Percentiles rank a stretch among this genome's conserved stretches.
Evolutionary conservation across 2,113 vertebrate genomes (phyloP).

Genomic region (Neopipo cinnamomea): DNA sequence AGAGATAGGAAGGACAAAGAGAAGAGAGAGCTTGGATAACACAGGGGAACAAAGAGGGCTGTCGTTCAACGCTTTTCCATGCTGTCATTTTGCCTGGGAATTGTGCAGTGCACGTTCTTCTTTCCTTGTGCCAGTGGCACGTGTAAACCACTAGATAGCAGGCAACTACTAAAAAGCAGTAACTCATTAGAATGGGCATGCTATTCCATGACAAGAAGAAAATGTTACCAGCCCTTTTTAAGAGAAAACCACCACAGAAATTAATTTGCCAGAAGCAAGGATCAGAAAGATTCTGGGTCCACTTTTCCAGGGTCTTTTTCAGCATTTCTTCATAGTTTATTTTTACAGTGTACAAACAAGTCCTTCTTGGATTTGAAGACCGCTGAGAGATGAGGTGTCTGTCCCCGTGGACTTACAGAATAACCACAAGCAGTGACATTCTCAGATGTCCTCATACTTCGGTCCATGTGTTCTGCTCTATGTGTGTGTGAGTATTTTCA

Average conservation of each 20-base stretch:
- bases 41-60: background rate
- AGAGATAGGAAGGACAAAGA: background rate
- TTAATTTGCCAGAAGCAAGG: background rate
- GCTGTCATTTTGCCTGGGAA: background rate
- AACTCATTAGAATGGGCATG: background rate
- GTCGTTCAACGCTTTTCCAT: background rate
- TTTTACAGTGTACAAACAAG: background rate
- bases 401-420: background rate
- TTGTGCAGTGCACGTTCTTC: background rate
- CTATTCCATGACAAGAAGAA: background rate
- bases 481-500: background rate
- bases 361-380: constrained; percentile 8
- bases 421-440: background rate
- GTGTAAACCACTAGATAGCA: background rate
- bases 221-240: background rate
- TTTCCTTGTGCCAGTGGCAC: constrained; percentile 3
- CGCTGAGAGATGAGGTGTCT: background rate
- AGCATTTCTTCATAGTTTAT: background rate
- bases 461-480: background rate
- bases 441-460: background rate
- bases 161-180: background rate
- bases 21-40: background rate
- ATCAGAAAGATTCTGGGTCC: background rate
- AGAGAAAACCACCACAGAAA: constrained; percentile 5
- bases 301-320: constrained; percentile 8